A percentile compares a stretch with the other conserved stretches of the same genome.
These are phyloP conservation scores for Glyphotaelius pellucidus DNA, from an alignment of 2,888 invertebrate species.

Conservation along the genomic window DNA sequence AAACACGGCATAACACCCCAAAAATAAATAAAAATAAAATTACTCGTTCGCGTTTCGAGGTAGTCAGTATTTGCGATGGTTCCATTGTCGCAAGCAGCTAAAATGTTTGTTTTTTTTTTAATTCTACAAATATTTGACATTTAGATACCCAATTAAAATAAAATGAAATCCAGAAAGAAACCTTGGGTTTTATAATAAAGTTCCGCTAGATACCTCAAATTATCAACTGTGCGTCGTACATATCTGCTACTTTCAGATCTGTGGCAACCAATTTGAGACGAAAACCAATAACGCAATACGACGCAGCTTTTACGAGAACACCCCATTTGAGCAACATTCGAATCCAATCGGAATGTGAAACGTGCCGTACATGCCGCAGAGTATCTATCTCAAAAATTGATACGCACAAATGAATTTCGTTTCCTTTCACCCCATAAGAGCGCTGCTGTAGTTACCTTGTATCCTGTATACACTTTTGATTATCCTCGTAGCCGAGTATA, in stretches of 20 bases:
- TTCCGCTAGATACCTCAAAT: too few species aligned
- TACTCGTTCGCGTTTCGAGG: too few species aligned
- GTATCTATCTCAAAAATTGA: slow-evolving; percentile 15
- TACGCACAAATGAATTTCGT: slow-evolving; percentile 7
- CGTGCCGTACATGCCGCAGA: background rate
- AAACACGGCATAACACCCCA: too few species aligned
- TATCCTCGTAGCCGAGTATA: slow-evolving; percentile 56
- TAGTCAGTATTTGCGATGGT: too few species aligned
- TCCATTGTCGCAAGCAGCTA: too few species aligned
- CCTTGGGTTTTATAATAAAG: too few species aligned
- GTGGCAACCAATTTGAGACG: background rate
- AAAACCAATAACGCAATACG: background rate
- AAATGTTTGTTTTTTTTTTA: too few species aligned
- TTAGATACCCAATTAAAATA: too few species aligned
- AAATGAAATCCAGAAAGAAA: too few species aligned
- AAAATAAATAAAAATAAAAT: too few species aligned
- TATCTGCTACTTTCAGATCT: background rate
- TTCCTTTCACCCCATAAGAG: background rate
- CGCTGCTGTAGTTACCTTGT: background rate
- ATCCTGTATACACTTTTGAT: slow-evolving; percentile 51
- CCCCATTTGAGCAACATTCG: background rate
- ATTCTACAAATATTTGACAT: too few species aligned
- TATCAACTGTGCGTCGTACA: too few species aligned
- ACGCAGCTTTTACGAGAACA: background rate
- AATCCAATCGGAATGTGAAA: slow-evolving; percentile 4